phyloP scores from a whole-genome alignment of 2,113 vertebrate genomes.

The Tichodroma muraria region DNA sequence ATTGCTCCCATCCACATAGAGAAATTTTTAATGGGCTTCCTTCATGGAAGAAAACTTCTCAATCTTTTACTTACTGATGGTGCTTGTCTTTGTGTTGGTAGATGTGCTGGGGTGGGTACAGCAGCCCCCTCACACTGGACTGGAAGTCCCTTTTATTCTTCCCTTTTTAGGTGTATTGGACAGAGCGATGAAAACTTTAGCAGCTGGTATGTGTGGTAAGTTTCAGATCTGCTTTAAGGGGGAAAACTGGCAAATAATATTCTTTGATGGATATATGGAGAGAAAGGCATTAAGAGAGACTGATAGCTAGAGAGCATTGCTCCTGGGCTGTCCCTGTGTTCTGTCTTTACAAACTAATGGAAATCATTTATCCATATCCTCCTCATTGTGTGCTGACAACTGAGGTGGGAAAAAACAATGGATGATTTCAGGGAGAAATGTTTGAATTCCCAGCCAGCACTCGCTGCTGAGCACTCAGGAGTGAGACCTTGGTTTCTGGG shows the following conservation, averaged over 20 bases:
- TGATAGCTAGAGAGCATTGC: constrained; percentile 23
- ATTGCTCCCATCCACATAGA: background rate
- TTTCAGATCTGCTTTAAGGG: background rate
- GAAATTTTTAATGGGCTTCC: background rate
- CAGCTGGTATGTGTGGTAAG: constrained; percentile 73
- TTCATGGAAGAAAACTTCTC: background rate
- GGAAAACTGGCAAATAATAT: constrained; percentile 9
- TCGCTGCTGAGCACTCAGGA: background rate
- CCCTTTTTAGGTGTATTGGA: constrained; percentile 33
- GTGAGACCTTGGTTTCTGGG: background rate
- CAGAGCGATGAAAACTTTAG: constrained; percentile 19
- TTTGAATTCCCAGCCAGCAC: background rate
- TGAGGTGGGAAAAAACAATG: background rate
- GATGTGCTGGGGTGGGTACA: background rate
- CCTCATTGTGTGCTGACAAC: background rate
- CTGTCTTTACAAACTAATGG: constrained; percentile 49
- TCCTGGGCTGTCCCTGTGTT: constrained; percentile 51
- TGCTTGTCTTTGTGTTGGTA: background rate
- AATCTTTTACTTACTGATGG: background rate
- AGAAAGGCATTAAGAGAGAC: constrained; percentile 40
- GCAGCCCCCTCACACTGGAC: background rate
- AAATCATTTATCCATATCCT: constrained; percentile 44
- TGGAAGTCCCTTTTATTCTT: background rate
- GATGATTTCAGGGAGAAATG: background rate
- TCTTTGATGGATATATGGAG: constrained; percentile 8